Base-by-base conservation (phyloP, 2,797 vertebrate species). In the Microctenopoma steveboyesi region DNA sequence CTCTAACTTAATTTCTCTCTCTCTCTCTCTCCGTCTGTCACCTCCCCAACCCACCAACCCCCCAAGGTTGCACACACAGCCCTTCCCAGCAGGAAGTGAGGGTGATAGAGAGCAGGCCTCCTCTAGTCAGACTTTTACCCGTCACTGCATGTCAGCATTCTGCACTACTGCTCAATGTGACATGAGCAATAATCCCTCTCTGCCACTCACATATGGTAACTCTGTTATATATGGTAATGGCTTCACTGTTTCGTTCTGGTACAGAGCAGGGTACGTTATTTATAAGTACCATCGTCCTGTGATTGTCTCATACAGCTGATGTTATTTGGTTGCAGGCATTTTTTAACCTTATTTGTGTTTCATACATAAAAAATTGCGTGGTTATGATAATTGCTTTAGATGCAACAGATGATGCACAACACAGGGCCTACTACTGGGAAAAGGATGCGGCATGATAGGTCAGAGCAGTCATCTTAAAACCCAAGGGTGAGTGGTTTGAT, bases 41-140 rank as follows among this genome's bases (percentile, higher is more conserved):
- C 62, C 48, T 49, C 45, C 65, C 11, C 51, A 16, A n/a, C 50
- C 70, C 59, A 22, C 6, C 42, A 18, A 43, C 52, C 60, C 68
- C 74, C 49, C 55, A 57, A 64, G 73, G 73, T 77, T 79, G 81
- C 61, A 70, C 59, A 72, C 63, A 72, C 85, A 84, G 75, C 70
- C 84, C 85, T 83, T 74, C 83, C 56, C 86, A 87, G 89, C 82
- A 81, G 88, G 91, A 77, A 87, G 80, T 70, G 74, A 86, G 85
- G 80, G 80, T 88, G 87, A 87, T 71, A 91, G 87, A 89, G 86
- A 84, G 80, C 67, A 76, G 72, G 72, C 69, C 85, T 79, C 78
- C 82, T 75, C 63, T 64, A 68, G 78, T 78, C 74, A 85, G 68
- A 86, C 78, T 69, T 76, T 78, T 81, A 79, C 78, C 76, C 86